These are phyloP conservation scores for Hymenopus coronatus DNA, from an alignment of 2,888 invertebrate genomes.

Conservation along the genomic window DNA sequence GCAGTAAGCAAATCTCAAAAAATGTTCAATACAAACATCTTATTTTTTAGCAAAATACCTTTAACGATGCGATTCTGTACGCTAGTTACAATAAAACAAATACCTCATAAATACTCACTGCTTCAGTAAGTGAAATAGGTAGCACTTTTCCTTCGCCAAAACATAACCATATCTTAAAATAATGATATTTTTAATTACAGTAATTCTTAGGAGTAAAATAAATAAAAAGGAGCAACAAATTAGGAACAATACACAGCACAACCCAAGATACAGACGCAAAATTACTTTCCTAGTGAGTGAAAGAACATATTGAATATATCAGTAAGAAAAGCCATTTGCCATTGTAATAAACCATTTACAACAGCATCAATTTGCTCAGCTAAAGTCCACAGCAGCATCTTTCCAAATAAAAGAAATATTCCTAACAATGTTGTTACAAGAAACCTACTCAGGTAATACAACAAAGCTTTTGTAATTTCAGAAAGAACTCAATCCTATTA, in stretches of 20 bases:
- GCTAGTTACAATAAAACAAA: background rate
- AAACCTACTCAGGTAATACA: too few relatives aligned
- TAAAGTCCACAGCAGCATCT: background rate
- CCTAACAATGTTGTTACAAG: too few relatives aligned
- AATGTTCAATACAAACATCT: background rate
- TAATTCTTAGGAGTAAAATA: background rate
- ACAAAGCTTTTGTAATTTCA: too few relatives aligned
- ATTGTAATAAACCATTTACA: background rate
- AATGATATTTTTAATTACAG: background rate
- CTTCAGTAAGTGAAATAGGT: background rate
- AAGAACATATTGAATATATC: background rate
- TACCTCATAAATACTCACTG: background rate
- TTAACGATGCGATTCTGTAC: background rate
- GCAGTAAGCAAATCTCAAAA: background rate
- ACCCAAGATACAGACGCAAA: background rate
- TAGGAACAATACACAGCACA: background rate
- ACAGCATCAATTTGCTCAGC: background rate
- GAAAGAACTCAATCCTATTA: too few relatives aligned
- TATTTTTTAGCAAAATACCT: background rate
- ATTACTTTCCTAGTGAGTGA: background rate
- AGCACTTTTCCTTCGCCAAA: background rate
- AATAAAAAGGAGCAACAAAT: background rate
- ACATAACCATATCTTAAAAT: background rate
- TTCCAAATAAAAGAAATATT: background rate
- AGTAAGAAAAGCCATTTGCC: background rate